Evolutionary conservation across 2,113 vertebrate species (phyloP).

Genomic region (Phyllostomus discolor): DNA sequence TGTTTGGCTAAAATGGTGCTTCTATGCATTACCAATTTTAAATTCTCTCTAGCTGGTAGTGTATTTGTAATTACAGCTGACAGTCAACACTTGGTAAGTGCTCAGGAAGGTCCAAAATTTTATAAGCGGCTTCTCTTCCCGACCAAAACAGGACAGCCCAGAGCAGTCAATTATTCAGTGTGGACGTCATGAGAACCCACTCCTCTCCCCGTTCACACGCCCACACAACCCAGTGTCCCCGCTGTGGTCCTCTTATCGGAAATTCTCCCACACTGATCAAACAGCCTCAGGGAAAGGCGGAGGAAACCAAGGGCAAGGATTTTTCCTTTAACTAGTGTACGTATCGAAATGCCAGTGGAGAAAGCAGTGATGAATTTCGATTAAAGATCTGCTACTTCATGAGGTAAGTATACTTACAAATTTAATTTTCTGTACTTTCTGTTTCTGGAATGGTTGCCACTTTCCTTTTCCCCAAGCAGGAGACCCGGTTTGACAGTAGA

Average conservation of each 20-base stretch:
- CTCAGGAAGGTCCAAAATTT: neutral
- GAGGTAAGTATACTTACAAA: conserved; percentile 85
- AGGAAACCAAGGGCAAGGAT: neutral
- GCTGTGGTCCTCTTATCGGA: neutral
- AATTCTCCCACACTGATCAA: neutral
- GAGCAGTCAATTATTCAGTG: neutral
- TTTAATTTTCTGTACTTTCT: neutral
- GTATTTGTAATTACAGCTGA: neutral
- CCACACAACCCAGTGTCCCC: neutral
- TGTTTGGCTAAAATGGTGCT: neutral
- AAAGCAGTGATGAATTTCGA: conserved; percentile 84
- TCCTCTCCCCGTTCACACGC: neutral
- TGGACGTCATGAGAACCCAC: neutral
- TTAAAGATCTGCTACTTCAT: conserved; percentile 97
- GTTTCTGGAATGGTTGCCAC: neutral
- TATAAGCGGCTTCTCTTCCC: neutral
- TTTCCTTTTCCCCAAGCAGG: neutral
- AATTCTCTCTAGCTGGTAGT: neutral
- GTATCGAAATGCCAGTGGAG: conserved; percentile 88
- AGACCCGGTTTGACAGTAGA: neutral
- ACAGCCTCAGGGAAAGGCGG: neutral
- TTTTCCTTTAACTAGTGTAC: conserved; percentile 87
- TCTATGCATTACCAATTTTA: neutral
- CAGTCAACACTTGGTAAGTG: neutral
- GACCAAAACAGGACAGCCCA: neutral